Conservation (phyloP, 2,797 vertebrate species). For the Clangula hyemalis region DNA sequence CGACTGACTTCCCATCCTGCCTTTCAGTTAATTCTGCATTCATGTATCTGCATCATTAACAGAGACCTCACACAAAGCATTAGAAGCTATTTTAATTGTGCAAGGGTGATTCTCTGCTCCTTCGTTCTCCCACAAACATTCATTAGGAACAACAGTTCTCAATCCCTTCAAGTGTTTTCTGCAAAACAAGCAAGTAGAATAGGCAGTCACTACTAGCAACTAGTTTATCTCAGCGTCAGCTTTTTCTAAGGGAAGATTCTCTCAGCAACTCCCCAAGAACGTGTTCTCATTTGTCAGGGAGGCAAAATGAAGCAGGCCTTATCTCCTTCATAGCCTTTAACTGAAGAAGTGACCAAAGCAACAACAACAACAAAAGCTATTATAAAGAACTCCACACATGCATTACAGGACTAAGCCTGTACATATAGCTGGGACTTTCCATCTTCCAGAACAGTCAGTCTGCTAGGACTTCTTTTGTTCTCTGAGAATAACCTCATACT, state of each 20-base stretch:
- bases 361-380: neutral
- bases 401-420: neutral
- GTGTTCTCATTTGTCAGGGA: neutral
- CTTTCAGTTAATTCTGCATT: neutral
- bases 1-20: neutral
- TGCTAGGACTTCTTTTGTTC: neutral
- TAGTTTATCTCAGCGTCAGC: slow-evolving; percentile 14
- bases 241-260: slow-evolving; percentile 41
- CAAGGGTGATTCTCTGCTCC: neutral
- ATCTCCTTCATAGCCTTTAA: neutral
- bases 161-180: neutral
- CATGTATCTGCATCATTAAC: neutral
- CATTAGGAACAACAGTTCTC: neutral
- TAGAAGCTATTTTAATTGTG: neutral
- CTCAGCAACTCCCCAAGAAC: slow-evolving; percentile 31
- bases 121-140: neutral
- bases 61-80: neutral
- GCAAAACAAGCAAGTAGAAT: neutral
- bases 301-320: neutral
- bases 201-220: neutral
- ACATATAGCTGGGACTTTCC: neutral
- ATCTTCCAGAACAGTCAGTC: neutral
- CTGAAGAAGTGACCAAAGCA: neutral
- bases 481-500: neutral
- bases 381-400: neutral